Evolutionary conservation across 2,888 invertebrate genomes (phyloP).

Genomic region (Clivina fossor): DNA sequence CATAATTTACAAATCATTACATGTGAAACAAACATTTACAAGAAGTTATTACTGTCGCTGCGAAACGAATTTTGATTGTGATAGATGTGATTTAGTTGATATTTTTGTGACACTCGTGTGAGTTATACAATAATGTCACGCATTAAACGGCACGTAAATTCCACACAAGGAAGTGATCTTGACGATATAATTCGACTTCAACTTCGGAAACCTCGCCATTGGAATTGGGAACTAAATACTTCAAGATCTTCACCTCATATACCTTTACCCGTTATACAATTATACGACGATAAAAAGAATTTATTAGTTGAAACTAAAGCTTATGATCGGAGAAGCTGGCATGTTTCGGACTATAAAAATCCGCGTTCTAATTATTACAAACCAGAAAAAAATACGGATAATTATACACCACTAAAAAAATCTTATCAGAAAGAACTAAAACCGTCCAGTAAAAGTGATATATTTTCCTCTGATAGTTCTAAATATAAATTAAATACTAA

Average conservation of each 20-base stretch:
- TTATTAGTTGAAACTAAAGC: conserved; percentile 62
- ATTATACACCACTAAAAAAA: conserved; percentile 9
- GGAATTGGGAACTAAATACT: conserved; percentile 66
- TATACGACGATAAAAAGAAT: conserved; percentile 65
- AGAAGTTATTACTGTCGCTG: background rate
- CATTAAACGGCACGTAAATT: no score
- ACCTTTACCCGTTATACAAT: conserved; percentile 62
- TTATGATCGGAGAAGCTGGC: conserved; percentile 52
- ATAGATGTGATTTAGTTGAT: background rate
- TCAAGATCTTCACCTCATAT: conserved; percentile 64
- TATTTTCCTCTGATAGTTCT: conserved; percentile 8
- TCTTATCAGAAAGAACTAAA: conserved; percentile 1
- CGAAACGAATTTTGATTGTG: conserved; percentile 2
- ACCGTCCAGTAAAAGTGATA: conserved; percentile 10
- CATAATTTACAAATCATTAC: conserved; percentile 9
- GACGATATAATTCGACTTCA: conserved; percentile 63
- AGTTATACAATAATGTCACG: conserved; percentile 22
- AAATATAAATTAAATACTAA: conserved; percentile 21
- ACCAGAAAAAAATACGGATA: conserved; percentile 4
- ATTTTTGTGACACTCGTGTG: conserved; percentile 17
- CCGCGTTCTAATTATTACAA: conserved; percentile 3
- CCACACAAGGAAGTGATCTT: conserved; percentile 12
- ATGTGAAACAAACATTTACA: conserved; percentile 19
- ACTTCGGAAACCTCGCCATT: conserved; percentile 62
- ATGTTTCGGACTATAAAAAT: conserved; percentile 32